Base-by-base conservation (phyloP, 2,797 vertebrate genomes). In the Monodelphis domestica region DNA sequence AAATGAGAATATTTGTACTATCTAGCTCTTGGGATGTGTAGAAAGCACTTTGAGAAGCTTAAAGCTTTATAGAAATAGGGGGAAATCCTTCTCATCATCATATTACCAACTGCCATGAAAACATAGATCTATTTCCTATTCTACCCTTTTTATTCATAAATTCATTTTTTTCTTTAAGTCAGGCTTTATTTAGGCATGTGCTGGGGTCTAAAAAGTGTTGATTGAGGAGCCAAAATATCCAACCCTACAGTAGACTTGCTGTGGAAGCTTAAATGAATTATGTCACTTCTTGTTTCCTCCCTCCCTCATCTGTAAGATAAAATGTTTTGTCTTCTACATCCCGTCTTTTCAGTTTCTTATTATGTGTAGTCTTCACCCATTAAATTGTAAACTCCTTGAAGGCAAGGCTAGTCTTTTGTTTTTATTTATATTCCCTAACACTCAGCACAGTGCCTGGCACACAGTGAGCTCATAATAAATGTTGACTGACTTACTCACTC, bases 221-320 rank as follows among this genome's bases (percentile, higher is more conserved):
- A 53, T 12, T 38, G 84, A 21, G 38, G 70, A 84, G 38, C 84
- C 45, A 50, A 38, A 28, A 84, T 84, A 45, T 6, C 10, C 70
- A 84, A 45, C 24, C 70, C 24, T 84, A 26, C 38, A 84, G 38
- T 11, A 10, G 70, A 50, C 38, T 84, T 45, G 45, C 38, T 50
- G 38, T 50, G 21, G 50, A 84, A 45, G 21, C 10, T 45, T 26
- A 84, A 38, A 84, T 84, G 38, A 84, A 93, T 89, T 84, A 56
- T 56, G 38, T 87, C n/a, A 55, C 52, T 51, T 94, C 45, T 54
- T n/a, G 70, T n/a, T 53, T 91, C 94, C 95, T 97, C 95, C 92
- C 96, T 96, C 96, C 94, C 93, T 91, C 0, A 5, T 94, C 14
- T 53, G 52, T 78, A 78, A 54, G 17, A 52, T 91, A 84, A 87